phyloP scores from a whole-genome alignment of 2,113 vertebrate genomes.

The Vulpes lagopus region DNA sequence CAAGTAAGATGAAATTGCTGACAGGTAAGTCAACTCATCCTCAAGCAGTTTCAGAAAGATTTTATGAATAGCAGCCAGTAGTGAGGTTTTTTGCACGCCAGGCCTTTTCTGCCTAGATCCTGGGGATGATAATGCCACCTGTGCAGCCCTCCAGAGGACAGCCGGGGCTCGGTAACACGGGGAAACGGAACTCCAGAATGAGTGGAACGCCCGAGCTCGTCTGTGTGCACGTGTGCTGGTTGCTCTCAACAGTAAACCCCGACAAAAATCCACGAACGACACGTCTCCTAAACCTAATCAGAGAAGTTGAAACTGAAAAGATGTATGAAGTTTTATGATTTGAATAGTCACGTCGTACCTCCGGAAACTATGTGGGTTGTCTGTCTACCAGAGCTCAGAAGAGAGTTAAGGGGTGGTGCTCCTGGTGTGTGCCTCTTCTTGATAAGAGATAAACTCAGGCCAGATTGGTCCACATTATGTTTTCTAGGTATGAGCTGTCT shows the following conservation, averaged over 20 bases:
- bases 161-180: constrained; percentile 51
- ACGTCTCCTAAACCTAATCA: constrained; percentile 70
- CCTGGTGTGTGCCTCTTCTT: constrained; percentile 76
- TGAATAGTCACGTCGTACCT: constrained; percentile 83
- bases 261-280: constrained; percentile 36
- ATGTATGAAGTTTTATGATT: constrained; percentile 80
- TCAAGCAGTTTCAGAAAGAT: constrained; percentile 84
- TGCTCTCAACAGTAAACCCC: constrained; percentile 65
- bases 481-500: constrained; percentile 74
- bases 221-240: neutral
- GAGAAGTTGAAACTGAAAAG: constrained; percentile 81
- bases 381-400: constrained; percentile 78
- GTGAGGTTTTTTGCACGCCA: constrained; percentile 80
- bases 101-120: constrained; percentile 81
- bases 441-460: constrained; percentile 79
- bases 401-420: constrained; percentile 71
- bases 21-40: constrained; percentile 81
- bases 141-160: constrained; percentile 62
- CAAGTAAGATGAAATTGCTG: constrained; percentile 82
- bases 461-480: constrained; percentile 72
- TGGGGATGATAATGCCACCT: constrained; percentile 73
- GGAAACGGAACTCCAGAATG: constrained; percentile 56
- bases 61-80: constrained; percentile 75
- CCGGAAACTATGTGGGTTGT: constrained; percentile 81
- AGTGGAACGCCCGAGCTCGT: constrained; percentile 57